Evolutionary conservation across 2,888 invertebrate species (phyloP).

Genomic region (Philonicus albiceps): DNA sequence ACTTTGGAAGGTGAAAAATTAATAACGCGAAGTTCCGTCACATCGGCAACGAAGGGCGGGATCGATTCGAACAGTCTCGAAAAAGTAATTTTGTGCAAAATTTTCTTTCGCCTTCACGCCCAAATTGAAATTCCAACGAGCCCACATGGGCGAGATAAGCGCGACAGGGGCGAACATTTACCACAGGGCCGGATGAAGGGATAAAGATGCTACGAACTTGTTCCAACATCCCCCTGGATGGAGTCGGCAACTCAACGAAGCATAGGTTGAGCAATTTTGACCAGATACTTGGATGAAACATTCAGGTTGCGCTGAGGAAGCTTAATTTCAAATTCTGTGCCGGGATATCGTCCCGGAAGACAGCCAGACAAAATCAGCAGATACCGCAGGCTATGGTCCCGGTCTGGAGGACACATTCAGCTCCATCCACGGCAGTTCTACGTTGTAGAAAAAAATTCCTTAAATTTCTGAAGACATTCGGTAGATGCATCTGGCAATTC

Average conservation of each 20-base stretch:
- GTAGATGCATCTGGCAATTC: conserved; percentile 5
- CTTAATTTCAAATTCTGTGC: conserved; percentile 23
- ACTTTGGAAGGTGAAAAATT: neutral
- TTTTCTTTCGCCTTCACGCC: neutral
- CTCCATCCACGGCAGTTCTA: neutral
- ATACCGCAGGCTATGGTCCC: neutral
- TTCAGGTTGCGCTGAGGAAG: neutral
- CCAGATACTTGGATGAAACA: neutral
- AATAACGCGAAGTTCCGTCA: neutral
- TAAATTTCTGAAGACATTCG: conserved; percentile 11
- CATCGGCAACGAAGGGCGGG: neutral
- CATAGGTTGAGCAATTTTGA: neutral
- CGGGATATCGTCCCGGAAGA: neutral
- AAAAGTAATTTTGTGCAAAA: neutral
- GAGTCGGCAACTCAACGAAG: neutral
- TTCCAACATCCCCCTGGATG: neutral
- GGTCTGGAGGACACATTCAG: neutral
- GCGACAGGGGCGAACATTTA: neutral
- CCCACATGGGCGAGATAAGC: neutral
- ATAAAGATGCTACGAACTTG: neutral
- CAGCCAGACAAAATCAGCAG: conserved; percentile 7
- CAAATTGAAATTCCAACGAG: neutral
- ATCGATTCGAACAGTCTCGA: neutral
- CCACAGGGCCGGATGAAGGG: neutral
- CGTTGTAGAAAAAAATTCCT: neutral